phyloP scores from a whole-genome alignment of 1,140 invertebrate genomes.

The Nymphalis io region DNA sequence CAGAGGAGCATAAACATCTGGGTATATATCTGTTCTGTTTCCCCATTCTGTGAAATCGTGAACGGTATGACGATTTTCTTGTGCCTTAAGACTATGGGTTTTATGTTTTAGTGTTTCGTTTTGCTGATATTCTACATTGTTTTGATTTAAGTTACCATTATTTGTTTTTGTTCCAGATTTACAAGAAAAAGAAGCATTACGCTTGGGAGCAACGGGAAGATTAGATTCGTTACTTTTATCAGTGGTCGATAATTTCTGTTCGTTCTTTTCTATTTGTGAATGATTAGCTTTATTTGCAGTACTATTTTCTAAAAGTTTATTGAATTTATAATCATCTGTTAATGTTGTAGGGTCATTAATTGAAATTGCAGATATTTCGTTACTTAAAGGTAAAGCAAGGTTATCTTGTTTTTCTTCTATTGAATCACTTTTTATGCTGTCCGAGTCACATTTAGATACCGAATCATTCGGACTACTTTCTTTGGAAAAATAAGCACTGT shows the following conservation, averaged over 20 bases:
- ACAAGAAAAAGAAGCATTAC: conserved; percentile 5
- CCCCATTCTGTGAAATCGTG: conserved; percentile 65
- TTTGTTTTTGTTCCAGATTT: conserved; percentile 12
- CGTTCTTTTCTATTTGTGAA: not conserved
- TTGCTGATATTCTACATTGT: conserved; percentile 3
- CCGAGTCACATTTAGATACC: conserved; percentile 62
- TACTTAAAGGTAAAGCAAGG: not conserved
- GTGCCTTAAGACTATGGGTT: conserved; percentile 21
- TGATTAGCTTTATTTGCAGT: conserved; percentile 6
- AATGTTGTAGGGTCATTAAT: conserved; percentile 45
- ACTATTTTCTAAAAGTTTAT: conserved; percentile 53
- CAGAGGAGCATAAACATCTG: conserved; percentile 73
- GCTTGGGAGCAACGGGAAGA: conserved; percentile 16
- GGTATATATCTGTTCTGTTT: conserved; percentile 69
- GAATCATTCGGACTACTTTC: conserved; percentile 68
- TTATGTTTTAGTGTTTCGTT: conserved; percentile 29
- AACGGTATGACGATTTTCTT: conserved; percentile 62
- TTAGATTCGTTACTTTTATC: not conserved
- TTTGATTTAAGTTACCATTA: conserved; percentile 16
- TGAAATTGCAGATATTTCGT: conserved; percentile 7
- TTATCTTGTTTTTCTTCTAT: conserved; percentile 35
- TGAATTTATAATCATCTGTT: conserved; percentile 71
- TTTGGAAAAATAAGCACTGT: conserved; percentile 70
- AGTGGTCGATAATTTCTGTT: not conserved
- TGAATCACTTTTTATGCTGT: conserved; percentile 59